phyloP scores from a whole-genome alignment of 2,888 invertebrate species.

The Amphipyra tragopoginis region DNA sequence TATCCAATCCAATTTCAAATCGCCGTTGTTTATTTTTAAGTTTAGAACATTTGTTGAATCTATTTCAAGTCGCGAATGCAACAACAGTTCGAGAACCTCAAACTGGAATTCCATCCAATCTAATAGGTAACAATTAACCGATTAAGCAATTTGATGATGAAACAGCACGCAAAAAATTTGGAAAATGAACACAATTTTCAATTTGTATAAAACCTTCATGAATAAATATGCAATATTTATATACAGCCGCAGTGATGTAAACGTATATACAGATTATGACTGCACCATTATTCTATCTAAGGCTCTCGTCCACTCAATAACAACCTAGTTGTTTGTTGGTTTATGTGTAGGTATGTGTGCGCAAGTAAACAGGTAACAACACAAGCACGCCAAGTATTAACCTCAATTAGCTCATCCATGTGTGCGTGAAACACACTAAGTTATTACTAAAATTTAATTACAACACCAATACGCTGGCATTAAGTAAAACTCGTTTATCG shows the following conservation, averaged over 20 bases:
- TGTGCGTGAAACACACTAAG: constrained; percentile 52
- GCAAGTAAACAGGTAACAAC: constrained; percentile 53
- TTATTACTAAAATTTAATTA: constrained; percentile 61
- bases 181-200: constrained; percentile 20
- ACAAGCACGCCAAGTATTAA: constrained; percentile 60
- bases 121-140: constrained; percentile 27
- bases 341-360: constrained; percentile 42
- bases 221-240: constrained; percentile 41
- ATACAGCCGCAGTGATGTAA: constrained; percentile 33
- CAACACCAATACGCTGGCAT: constrained; percentile 62
- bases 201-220: constrained; percentile 28
- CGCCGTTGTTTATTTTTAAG: constrained; percentile 30
- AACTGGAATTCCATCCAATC: constrained; percentile 20
- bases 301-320: constrained; percentile 57
- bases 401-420: constrained; percentile 65
- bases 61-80: constrained; percentile 25
- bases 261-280: constrained; percentile 45
- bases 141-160: constrained; percentile 20
- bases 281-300: constrained; percentile 53
- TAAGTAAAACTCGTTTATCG: constrained; percentile 69
- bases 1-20: constrained; percentile 15
- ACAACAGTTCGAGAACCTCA: constrained; percentile 24
- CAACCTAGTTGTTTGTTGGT: constrained; percentile 57
- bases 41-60: constrained; percentile 15
- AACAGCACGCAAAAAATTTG: constrained; percentile 21